Evolutionary conservation across 2,797 vertebrate genomes (phyloP).

Genomic region (Sorex maritimensis): DNA sequence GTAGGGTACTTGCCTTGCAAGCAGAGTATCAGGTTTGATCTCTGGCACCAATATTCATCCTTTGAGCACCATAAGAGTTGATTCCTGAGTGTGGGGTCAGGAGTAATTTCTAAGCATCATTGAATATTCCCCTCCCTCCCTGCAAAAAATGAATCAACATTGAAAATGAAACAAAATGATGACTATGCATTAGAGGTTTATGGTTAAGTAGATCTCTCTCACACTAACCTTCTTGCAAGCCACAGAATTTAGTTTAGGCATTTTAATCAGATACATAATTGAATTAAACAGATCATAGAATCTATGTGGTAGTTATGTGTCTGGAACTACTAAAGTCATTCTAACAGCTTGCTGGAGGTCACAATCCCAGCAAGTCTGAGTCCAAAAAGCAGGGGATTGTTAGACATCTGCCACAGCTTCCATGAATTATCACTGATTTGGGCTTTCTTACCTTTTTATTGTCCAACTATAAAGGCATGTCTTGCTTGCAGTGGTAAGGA

Average conservation of each 20-base stretch:
- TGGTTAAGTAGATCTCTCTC: constrained; percentile 14
- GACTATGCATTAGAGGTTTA: background rate
- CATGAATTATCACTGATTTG: background rate
- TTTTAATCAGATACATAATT: constrained; percentile 21
- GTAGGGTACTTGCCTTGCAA: no score
- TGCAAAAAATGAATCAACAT: background rate
- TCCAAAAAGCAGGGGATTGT: background rate
- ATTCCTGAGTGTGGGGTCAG: no score
- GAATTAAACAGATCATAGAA: background rate
- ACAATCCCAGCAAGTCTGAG: background rate
- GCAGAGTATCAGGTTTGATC: no score
- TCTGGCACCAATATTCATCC: no score
- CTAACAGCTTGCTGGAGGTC: background rate
- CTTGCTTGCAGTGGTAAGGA: background rate
- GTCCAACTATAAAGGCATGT: background rate
- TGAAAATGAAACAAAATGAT: background rate
- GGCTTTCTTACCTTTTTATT: background rate
- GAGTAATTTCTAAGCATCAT: no score
- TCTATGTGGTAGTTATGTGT: background rate
- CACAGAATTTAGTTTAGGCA: background rate
- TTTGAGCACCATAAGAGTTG: no score
- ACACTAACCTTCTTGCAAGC: background rate
- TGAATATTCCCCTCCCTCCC: no score
- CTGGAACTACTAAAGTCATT: background rate
- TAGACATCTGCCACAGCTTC: background rate